A percentile compares a stretch with the other conserved stretches of the same genome.
phyloP scores from a whole-genome alignment of 2,888 invertebrate genomes.

The Aphodius granarius region DNA sequence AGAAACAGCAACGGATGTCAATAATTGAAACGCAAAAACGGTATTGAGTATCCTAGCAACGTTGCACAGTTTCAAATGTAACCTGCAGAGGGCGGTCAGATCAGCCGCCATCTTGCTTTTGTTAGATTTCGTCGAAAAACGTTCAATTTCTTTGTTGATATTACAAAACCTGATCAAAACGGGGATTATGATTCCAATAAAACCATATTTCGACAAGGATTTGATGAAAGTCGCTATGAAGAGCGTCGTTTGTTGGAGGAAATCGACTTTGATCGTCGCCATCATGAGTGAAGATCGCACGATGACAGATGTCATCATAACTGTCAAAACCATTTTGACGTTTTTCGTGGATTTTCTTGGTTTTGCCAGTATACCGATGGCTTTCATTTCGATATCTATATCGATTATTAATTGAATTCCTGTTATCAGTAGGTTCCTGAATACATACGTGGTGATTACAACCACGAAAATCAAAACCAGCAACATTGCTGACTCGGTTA shows the following conservation, averaged over 20 bases:
- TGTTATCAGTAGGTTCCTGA: neutral
- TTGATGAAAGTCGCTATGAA: slow-evolving; percentile 36
- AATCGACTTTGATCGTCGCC: neutral
- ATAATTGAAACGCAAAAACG: slow-evolving; percentile 39
- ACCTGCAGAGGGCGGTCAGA: slow-evolving; percentile 38
- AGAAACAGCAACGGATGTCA: slow-evolving; percentile 37
- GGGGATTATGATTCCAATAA: slow-evolving; percentile 37
- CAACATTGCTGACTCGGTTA: neutral
- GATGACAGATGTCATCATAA: neutral
- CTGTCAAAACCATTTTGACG: neutral
- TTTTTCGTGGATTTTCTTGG: neutral
- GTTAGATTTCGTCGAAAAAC: slow-evolving; percentile 19
- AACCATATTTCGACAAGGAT: slow-evolving; percentile 41
- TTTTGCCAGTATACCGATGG: neutral
- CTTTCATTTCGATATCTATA: neutral
- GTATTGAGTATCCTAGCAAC: slow-evolving; percentile 37
- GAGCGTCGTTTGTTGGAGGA: neutral
- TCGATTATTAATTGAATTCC: neutral
- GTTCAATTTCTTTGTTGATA: slow-evolving; percentile 36
- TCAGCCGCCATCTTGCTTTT: slow-evolving; percentile 30
- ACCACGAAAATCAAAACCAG: neutral
- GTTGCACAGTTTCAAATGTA: slow-evolving; percentile 41
- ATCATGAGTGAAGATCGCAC: neutral
- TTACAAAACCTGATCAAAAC: slow-evolving; percentile 36
- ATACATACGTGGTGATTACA: neutral